phyloP scores from a whole-genome alignment of 2,797 vertebrate genomes.

The Hylomyscus alleni region DNA sequence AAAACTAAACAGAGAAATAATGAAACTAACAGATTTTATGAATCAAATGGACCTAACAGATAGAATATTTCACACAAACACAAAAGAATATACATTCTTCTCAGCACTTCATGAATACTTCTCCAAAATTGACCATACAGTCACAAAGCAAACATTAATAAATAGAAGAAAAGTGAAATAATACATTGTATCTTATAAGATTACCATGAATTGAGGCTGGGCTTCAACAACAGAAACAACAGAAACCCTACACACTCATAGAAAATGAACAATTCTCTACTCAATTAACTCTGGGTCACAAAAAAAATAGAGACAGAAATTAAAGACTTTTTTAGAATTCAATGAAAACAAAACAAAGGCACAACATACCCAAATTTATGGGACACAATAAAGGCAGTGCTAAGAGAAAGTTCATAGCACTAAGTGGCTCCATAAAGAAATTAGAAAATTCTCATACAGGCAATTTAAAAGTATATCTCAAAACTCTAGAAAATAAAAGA shows the following conservation, averaged over 20 bases:
- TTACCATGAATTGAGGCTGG: not conserved
- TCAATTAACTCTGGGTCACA: not conserved
- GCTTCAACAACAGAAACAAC: not conserved
- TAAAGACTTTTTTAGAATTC: not conserved
- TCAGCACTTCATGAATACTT: not conserved
- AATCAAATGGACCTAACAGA: too few species aligned
- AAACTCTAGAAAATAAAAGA: not conserved
- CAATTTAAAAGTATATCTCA: not conserved
- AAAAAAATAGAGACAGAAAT: not conserved
- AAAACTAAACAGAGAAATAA: too few species aligned
- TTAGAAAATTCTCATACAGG: not conserved
- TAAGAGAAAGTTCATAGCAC: not conserved
- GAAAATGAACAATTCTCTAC: not conserved
- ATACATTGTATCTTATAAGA: not conserved
- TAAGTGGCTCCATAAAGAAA: not conserved
- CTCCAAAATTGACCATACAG: not conserved
- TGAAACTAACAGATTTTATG: too few species aligned
- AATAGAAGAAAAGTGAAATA: not conserved
- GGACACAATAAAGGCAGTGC: not conserved
- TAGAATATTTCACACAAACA: not conserved
- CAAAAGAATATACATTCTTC: not conserved
- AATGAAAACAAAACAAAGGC: not conserved
- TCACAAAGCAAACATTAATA: not conserved
- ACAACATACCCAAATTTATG: not conserved
- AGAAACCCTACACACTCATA: not conserved